Evolutionary conservation across 2,113 vertebrate species (phyloP).

Genomic region (Hypomesus transpacificus): DNA sequence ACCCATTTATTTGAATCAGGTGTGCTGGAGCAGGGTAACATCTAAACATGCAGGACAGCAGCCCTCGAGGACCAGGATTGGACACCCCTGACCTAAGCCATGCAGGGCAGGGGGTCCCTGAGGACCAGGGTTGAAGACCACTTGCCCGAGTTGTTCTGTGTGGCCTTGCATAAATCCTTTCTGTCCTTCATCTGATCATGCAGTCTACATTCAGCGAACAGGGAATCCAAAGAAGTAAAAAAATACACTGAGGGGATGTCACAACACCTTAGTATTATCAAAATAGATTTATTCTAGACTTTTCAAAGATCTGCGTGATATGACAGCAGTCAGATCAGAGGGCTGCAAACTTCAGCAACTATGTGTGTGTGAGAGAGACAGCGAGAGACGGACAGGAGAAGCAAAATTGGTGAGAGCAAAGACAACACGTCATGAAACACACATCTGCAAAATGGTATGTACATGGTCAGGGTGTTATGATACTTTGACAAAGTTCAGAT

Average conservation of each 20-base stretch:
- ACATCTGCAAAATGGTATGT: slow-evolving; percentile 85
- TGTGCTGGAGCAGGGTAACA: no score
- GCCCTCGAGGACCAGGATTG: no score
- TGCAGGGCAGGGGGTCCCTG: no score
- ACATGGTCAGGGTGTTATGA: slow-evolving; percentile 89
- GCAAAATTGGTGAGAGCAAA: slow-evolving; percentile 73
- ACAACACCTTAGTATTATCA: slow-evolving; percentile 83
- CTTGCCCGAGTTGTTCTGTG: no score
- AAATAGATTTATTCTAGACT: slow-evolving; percentile 99
- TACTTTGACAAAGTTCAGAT: slow-evolving; percentile 73
- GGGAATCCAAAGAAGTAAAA: neutral
- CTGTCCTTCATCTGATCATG: no score
- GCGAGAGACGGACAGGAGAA: slow-evolving; percentile 75
- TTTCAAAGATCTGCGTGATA: slow-evolving; percentile 93
- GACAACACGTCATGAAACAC: slow-evolving; percentile 77
- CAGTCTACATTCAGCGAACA: no score
- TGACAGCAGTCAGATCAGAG: slow-evolving; percentile 96
- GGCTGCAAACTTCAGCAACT: slow-evolving; percentile 83
- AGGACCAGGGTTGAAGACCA: no score
- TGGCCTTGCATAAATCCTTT: no score
- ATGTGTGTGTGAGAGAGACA: slow-evolving; percentile 70
- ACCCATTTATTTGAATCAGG: no score
- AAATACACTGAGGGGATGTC: neutral
- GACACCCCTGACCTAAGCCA: no score
- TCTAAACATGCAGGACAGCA: no score